Percentiles rank a stretch among this genome's conserved stretches.
Conservation (phyloP, 2,113 vertebrate species). For the Corythoichthys haematopterus region DNA sequence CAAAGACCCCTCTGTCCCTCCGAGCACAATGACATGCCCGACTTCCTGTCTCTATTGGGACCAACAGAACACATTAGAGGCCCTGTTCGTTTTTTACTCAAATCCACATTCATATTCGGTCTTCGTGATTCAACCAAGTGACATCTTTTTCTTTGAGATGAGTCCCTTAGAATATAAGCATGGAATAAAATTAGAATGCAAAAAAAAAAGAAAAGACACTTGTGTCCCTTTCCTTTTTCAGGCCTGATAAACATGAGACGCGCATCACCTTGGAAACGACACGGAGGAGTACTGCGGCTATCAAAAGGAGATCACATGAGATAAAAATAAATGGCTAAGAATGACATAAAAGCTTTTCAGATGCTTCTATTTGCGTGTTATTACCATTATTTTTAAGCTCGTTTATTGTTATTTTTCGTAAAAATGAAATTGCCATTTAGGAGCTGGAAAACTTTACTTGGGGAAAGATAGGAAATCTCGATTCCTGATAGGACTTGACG, state of each 20-base stretch:
- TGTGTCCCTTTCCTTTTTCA: neutral
- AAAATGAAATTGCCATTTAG: neutral
- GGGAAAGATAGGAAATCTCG: neutral
- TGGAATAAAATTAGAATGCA: neutral
- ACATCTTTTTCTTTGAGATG: neutral
- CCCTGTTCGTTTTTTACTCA: slow-evolving; percentile 20
- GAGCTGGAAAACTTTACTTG: neutral
- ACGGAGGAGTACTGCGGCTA: slow-evolving; percentile 20
- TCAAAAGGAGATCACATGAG: slow-evolving; percentile 16
- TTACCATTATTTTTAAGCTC: neutral
- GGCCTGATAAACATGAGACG: slow-evolving; percentile 37
- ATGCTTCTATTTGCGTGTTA: slow-evolving; percentile 4
- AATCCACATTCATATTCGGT: slow-evolving; percentile 3
- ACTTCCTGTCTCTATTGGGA: slow-evolving; percentile 63
- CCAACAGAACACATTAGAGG: slow-evolving; percentile 33
- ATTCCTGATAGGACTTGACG: neutral
- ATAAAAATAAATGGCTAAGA: neutral
- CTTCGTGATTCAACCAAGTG: neutral
- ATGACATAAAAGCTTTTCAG: slow-evolving; percentile 13
- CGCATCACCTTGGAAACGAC: slow-evolving; percentile 44
- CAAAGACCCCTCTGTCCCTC: slow-evolving; percentile 73
- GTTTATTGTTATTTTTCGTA: neutral
- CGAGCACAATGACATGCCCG: slow-evolving; percentile 52
- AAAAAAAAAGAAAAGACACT: slow-evolving; percentile 9
- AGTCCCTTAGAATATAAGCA: neutral